Conservation (phyloP, 2,797 vertebrate species). For the Psittacula echo region DNA sequence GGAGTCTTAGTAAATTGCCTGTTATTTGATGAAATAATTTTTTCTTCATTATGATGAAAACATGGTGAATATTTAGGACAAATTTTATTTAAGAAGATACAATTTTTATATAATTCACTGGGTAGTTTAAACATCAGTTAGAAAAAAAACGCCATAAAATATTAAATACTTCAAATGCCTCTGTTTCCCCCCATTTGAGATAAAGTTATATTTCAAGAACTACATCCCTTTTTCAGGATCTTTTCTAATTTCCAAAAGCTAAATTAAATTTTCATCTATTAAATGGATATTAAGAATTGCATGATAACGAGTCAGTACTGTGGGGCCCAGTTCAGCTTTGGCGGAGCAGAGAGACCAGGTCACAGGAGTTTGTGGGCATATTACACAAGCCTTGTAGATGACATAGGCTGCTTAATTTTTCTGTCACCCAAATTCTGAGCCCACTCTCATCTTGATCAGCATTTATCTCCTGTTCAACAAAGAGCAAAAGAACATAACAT, state of each 20-base stretch:
- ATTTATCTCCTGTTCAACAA: neutral
- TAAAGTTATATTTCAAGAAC: neutral
- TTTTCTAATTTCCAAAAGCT: neutral
- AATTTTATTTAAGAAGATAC: neutral
- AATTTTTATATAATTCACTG: neutral
- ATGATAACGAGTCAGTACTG: neutral
- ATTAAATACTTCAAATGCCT: neutral
- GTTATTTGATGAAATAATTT: neutral
- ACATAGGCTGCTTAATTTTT: neutral
- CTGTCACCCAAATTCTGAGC: neutral
- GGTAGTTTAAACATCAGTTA: neutral
- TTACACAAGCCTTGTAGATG: neutral
- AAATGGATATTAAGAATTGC: neutral
- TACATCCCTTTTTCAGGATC: neutral
- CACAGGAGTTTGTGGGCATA: accelerated
- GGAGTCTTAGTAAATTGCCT: neutral
- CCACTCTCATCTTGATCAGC: neutral
- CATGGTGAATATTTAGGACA: neutral
- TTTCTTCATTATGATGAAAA: neutral
- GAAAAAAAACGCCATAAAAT: neutral
- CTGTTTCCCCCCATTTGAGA: neutral
- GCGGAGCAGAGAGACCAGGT: neutral
- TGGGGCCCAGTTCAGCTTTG: neutral
- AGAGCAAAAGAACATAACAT: neutral
- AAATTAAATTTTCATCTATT: neutral